A percentile compares a stretch with the other conserved stretches of the same genome.
Evolutionary conservation across 2,113 vertebrate genomes (phyloP).

Genomic region (Dinomys branickii): DNA sequence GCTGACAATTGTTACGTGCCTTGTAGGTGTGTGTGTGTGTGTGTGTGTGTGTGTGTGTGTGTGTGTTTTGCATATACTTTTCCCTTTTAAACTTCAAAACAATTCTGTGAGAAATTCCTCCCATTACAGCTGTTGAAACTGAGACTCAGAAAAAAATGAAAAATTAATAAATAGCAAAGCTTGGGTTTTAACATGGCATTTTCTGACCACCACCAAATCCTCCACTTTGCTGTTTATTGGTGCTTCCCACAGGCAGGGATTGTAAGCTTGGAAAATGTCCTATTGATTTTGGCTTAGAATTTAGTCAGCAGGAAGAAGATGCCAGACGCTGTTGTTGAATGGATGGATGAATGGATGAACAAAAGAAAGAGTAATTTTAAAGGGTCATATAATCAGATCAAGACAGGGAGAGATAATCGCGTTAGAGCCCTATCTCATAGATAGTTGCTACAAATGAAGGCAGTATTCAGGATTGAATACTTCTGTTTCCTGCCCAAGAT

Average conservation of each 20-base stretch:
- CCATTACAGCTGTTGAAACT: slow-evolving; percentile 18
- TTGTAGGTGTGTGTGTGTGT: too few species aligned
- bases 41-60: not conserved
- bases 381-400: slow-evolving; percentile 47
- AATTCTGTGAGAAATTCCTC: slow-evolving; percentile 1
- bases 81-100: not conserved
- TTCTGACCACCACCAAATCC: not conserved
- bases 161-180: not conserved
- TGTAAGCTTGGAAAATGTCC: slow-evolving; percentile 48
- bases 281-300: slow-evolving; percentile 60
- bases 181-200: not conserved
- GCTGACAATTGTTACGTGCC: too few species aligned
- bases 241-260: not conserved
- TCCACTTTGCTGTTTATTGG: not conserved
- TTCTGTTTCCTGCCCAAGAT: slow-evolving; percentile 9
- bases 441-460: not conserved
- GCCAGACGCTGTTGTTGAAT: slow-evolving; percentile 50
- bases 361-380: slow-evolving; percentile 56
- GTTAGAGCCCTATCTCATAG: slow-evolving; percentile 6
- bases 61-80: not conserved
- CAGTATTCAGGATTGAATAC: not conserved
- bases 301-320: slow-evolving; percentile 29
- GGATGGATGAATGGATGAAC: slow-evolving; percentile 42
- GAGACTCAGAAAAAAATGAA: not conserved
- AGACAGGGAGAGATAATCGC: slow-evolving; percentile 42